Base-by-base conservation (phyloP, 2,113 vertebrate species). In the Xenopus tropicalis region DNA sequence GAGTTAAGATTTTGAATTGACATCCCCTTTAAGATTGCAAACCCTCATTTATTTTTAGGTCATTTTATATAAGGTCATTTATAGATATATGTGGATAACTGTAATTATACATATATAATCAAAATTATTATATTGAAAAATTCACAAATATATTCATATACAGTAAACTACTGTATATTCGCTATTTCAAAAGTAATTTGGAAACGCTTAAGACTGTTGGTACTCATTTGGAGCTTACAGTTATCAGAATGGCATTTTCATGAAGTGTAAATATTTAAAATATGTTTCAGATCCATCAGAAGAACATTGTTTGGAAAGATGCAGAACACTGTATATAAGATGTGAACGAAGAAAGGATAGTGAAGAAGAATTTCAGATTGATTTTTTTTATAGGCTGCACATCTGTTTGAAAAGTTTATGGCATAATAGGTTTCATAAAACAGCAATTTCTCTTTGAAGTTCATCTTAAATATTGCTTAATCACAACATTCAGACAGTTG, bases 181-280 rank as follows among this genome's bases (percentile, higher is more conserved):
- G 29, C 2, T 8, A 9, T 37, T 37, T 37, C 6, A 37, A 37
- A 37, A 37, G 6, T 37, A 37, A 37, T 37, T 37, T 37, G 29
- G 29, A 37, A 37, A 6, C 29, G 10, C 29, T 37, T 37, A 37
- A 37, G 29, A 9, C 29, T 37, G 29, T 37, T 37, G 29, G 29
- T 37, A n/a, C n/a, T n/a, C n/a, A n/a, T n/a, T n/a, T n/a, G n/a
- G n/a, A n/a, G 29, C 42, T 24, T 59, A 16, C 44, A 51, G 43
- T 51, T 71, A 71, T 71, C 44, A 52, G 17, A 20, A 14, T n/a
- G 22, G 20, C 17, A 37, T 37, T 37, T 71, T 61, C 21, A 48
- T 62, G 58, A 51, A 29, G 69, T 62, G 69, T 22, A 71, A 62
- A 22, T 71, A 71, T 71, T 61, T 71, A 46, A 72, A 65, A 61